Base-by-base conservation (phyloP, 2,113 vertebrate genomes). In the Nycticebus coucang region DNA sequence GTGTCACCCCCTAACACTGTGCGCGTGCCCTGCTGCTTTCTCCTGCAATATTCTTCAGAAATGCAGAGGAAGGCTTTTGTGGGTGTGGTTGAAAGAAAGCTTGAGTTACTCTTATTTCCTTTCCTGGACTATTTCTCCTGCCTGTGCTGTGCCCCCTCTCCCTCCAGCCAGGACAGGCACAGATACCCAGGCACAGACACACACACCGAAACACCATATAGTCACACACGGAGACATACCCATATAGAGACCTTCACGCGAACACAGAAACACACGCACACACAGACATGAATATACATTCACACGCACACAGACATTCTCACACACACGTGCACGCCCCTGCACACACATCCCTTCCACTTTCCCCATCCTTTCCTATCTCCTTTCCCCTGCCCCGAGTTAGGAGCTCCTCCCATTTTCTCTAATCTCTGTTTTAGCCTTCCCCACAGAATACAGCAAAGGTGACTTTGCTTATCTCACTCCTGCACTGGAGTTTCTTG, bases 361-460 rank as follows among this genome's bases (percentile, higher is more conserved):
- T 18, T 77, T 59, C 22, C 18, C 0, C 8, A 2, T 60, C 62
- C 55, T 74, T 35, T 55, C 72, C 77, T 89, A 7, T 89, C 35
- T 35, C 30, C 37, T n/a, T 79, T 87, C 53, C 53, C 41, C 15
- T 50, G 8, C 57, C 77, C 60, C 89, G 62, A 79, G 10, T 82
- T 55, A 62, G 50, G 59, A 57, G 30, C 26, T 2, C 26, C 41
- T 71, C 33, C 37, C 69, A 37, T n/a, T 78, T 91, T 41, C 26
- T 74, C 55, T 50, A 35, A 87, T 93, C 75, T 93, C 30, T 77
- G 21, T 85, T 74, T 94, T 64, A 68, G 35, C 91, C 37, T 80
- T 95, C 93, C 57, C 91, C 53, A n/a, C 24, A 86, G 91, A 81
- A 37, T 41, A 66, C 22, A 53, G 11, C 86, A 68, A 92, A 92